Base-by-base conservation (phyloP, 1,140 invertebrate species). In the Metaphire vulgaris region DNA sequence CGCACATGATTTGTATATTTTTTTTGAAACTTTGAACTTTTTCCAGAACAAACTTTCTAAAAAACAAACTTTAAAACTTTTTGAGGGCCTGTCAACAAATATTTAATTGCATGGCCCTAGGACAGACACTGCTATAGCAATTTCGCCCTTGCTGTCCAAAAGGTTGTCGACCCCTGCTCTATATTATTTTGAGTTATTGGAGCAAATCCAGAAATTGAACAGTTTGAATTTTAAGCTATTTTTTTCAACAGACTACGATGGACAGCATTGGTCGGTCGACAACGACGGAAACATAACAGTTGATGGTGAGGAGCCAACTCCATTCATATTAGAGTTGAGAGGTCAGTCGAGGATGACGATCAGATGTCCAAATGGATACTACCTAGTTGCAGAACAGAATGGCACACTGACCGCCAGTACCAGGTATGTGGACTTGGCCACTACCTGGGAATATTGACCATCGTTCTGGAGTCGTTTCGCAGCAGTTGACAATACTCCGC, bases 301-400 rank as follows among this genome's bases (percentile, higher is more conserved):
- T 64, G 94, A 96, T 83, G 90, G 92, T 14, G 93, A 94, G 77
- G 85, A 88, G 66, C 91, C 93, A n/a, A 91, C 93, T 85, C 91
- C 92, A 65, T 97, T 98, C 88, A 93, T 92, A 82, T 88, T 98
- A 79, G 94, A 98, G 88, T 89, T 98, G 74, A 90, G 93, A 74
- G 95, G 96, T 85, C 93, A 94, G 2, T 95, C 94, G 72, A 89
- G 93, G 80, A 91, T 98, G 80, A 93, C 92, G 86, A 95, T 98
- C 87, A 95, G 94, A 87, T 89, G 89, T 56, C 83, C 83, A 2
- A 86, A 87, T 77, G 92, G 93, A 66, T 89, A 90, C 82, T 98
- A 96, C 87, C 87, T 98, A 76, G 90, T 91, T 76, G 94, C 95
- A 74, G 93, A 93, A 82, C 97, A 98, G 88, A 98, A 97, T 86